Base-by-base conservation (phyloP, 2,888 invertebrate genomes). In the Eristalinus aeneus region DNA sequence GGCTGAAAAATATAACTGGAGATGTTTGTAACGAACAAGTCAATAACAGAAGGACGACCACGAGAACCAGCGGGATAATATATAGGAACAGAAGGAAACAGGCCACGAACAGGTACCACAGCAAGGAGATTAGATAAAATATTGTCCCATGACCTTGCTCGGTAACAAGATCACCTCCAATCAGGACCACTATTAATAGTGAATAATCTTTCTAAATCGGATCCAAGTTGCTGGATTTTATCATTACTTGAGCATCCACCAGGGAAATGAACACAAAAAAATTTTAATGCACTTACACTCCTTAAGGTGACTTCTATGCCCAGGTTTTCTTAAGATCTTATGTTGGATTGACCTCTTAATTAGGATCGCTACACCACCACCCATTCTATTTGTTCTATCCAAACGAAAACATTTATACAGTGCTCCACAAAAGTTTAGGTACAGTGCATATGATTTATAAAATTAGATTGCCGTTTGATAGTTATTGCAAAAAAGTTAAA, bases 341-440 rank as follows among this genome's bases (percentile, higher is more conserved):
- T 71, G 64, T 12, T 46, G 71, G 23, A 72, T 72, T 39, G 78
- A 72, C 56, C 53, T 78, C 9, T 31, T 36, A 20, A 77, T 71
- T 2, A 77, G 23, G 46, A 77, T 77, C n/a, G 53, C 76, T 23
- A 76, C 76, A 32, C 61, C 61, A 5, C 61, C 68, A 34, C 69
- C 76, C 23, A 53, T 69, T 31, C 63, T 54, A n/a, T 63, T 31
- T 6, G 3, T 58, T 60, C 64, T 72, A 46, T 71, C 65, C 5
- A 65, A 10, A 2, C 71, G 71, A 71, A 58, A 78, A 46, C 78
- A 78, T 64, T 72, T 78, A 22, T 22, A 78, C 39, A 11, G 34
- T n/a, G n/a, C n/a, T n/a, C n/a, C n/a, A n/a, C n/a, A n/a, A n/a
- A n/a, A n/a, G n/a, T n/a, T n/a, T n/a, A n/a, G n/a, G n/a, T n/a